phyloP scores from a whole-genome alignment of 2,888 invertebrate species.

The Drosophila algonquin region DNA sequence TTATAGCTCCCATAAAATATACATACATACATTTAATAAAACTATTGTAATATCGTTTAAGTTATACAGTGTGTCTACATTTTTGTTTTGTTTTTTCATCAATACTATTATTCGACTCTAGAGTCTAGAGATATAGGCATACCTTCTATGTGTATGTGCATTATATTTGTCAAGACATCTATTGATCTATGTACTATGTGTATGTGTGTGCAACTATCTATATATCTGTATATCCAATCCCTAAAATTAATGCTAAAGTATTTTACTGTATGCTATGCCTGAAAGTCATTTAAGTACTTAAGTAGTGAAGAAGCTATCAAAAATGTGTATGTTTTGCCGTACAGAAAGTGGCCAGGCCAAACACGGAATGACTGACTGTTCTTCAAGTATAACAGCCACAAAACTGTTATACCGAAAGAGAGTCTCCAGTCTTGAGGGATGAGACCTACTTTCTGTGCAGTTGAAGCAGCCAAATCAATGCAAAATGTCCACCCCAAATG shows the following conservation, averaged over 20 bases:
- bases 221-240: slow-evolving; percentile 23
- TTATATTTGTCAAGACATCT: slow-evolving; percentile 59
- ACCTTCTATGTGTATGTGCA: slow-evolving; percentile 36
- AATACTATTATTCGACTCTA: slow-evolving; percentile 40
- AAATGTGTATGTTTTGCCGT: slow-evolving; percentile 22
- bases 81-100: slow-evolving; percentile 31
- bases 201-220: slow-evolving; percentile 36
- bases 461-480: slow-evolving; percentile 30
- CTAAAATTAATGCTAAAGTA: slow-evolving; percentile 58
- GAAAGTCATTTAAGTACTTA: slow-evolving; percentile 55
- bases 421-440: neutral
- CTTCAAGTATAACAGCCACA: neutral
- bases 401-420: neutral
- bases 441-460: slow-evolving; percentile 4
- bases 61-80: slow-evolving; percentile 21
- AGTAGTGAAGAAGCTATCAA: slow-evolving; percentile 40
- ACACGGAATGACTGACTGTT: neutral
- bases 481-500: slow-evolving; percentile 33
- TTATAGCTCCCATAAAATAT: slow-evolving; percentile 5
- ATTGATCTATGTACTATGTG: slow-evolving; percentile 16
- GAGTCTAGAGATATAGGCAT: slow-evolving; percentile 32
- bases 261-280: slow-evolving; percentile 57
- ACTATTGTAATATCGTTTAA: slow-evolving; percentile 31
- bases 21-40: slow-evolving; percentile 5
- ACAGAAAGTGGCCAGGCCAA: neutral